Percentiles rank a stretch among this genome's conserved stretches.
These are phyloP conservation scores for Formicarius rufipectus DNA, from an alignment of 2,113 vertebrate genomes.

Conservation along the genomic window DNA sequence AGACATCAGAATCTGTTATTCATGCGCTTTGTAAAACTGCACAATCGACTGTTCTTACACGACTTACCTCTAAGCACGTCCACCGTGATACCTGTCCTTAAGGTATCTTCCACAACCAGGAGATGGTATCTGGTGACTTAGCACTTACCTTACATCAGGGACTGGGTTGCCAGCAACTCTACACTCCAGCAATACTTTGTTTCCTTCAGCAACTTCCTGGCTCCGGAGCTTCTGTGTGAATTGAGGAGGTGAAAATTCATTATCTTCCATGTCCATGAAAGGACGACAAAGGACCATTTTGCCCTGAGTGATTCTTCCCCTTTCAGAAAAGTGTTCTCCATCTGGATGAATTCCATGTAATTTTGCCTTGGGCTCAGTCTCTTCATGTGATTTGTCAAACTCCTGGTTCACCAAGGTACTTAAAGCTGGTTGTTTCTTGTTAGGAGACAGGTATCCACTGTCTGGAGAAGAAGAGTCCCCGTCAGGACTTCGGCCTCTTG, in stretches of 20 bases:
- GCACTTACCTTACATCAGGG: constrained; percentile 86
- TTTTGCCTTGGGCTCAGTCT: constrained; percentile 36
- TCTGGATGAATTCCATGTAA: background rate
- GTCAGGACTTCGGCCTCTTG: constrained; percentile 78
- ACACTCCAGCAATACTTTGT: constrained; percentile 87
- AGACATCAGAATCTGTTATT: background rate
- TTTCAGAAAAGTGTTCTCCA: background rate
- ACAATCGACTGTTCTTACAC: background rate
- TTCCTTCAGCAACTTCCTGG: constrained; percentile 94
- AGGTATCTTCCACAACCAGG: background rate
- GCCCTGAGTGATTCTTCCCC: background rate
- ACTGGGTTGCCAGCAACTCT: constrained; percentile 85
- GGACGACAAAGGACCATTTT: background rate
- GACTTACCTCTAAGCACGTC: background rate
- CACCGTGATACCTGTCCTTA: background rate
- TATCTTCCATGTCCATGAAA: background rate
- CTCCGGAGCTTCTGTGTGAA: constrained; percentile 94
- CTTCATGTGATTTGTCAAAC: constrained; percentile 43
- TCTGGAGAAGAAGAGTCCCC: constrained; percentile 94
- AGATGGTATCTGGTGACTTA: background rate
- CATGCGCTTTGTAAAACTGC: background rate
- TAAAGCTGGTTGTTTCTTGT: constrained; percentile 64
- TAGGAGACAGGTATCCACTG: constrained; percentile 93
- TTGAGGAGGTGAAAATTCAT: constrained; percentile 74
- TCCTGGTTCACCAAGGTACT: constrained; percentile 48